Conservation (phyloP, 2,113 vertebrate species). For the Ploceus nigricollis region DNA sequence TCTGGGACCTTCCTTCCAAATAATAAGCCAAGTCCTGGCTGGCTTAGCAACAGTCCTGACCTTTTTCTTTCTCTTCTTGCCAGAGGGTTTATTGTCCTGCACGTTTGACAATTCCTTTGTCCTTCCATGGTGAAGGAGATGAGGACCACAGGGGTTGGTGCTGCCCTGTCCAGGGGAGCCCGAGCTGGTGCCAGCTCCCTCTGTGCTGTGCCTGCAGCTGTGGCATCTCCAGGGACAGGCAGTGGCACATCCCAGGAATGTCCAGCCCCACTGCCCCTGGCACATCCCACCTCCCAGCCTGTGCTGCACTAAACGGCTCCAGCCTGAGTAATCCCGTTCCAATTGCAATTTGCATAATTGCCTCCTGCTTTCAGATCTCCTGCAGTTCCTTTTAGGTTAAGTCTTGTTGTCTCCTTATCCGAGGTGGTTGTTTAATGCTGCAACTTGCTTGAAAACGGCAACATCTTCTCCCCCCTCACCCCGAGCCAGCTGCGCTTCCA, state of each 20-base stretch:
- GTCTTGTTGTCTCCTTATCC: constrained; percentile 8
- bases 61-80: neutral
- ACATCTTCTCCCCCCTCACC: neutral
- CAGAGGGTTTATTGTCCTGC: neutral
- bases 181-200: neutral
- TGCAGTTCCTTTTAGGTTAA: constrained; percentile 52
- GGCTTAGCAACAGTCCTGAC: neutral
- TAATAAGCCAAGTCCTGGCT: neutral
- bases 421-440: constrained; percentile 14
- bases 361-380: constrained; percentile 53
- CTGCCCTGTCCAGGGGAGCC: neutral
- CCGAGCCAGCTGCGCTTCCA: neutral
- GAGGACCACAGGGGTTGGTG: neutral
- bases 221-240: neutral
- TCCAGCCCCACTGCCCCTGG: neutral
- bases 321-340: constrained; percentile 51
- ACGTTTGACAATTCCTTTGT: neutral
- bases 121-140: neutral
- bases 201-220: neutral
- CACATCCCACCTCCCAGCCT: neutral
- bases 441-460: neutral
- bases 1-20: neutral
- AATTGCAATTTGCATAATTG: constrained; percentile 57
- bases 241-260: constrained; percentile 1
- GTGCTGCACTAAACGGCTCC: neutral